Conservation (phyloP, 2,797 vertebrate genomes). For the Cossypha niveicapilla region DNA sequence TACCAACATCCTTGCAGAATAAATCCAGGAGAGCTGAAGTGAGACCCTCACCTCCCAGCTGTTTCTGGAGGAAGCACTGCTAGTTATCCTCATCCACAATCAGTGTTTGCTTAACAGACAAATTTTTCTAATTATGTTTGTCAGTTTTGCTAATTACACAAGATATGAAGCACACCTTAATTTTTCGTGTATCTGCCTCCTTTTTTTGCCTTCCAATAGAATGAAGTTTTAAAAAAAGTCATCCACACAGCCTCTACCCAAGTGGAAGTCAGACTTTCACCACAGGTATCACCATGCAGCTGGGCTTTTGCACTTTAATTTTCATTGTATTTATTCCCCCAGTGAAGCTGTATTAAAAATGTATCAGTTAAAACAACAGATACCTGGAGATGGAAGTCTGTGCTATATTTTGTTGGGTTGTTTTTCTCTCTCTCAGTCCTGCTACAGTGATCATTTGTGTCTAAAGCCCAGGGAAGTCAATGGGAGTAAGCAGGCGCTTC, state of each 20-base stretch:
- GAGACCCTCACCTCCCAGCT: neutral
- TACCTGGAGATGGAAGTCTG: neutral
- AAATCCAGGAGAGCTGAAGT: neutral
- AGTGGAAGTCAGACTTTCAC: neutral
- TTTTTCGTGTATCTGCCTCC: neutral
- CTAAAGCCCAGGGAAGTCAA: neutral
- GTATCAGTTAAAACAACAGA: neutral
- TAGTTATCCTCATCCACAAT: neutral
- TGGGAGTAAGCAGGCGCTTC: neutral
- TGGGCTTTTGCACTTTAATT: neutral
- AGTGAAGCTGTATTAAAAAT: neutral
- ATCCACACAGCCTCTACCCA: neutral
- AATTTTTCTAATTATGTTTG: neutral
- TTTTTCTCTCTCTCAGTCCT: neutral
- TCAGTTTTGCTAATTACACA: constrained; percentile 1
- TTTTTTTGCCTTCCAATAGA: neutral
- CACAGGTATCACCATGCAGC: neutral
- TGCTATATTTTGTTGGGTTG: neutral
- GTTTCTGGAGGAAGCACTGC: neutral
- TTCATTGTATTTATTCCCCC: neutral
- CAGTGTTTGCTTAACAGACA: neutral
- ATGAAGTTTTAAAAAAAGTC: neutral
- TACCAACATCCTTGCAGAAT: neutral
- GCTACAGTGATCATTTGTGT: neutral
- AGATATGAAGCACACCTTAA: neutral